Percentiles rank a stretch among this genome's conserved stretches.
These are phyloP conservation scores for Pteropus alecto DNA, from an alignment of 2,113 vertebrate species.

Conservation along the genomic window DNA sequence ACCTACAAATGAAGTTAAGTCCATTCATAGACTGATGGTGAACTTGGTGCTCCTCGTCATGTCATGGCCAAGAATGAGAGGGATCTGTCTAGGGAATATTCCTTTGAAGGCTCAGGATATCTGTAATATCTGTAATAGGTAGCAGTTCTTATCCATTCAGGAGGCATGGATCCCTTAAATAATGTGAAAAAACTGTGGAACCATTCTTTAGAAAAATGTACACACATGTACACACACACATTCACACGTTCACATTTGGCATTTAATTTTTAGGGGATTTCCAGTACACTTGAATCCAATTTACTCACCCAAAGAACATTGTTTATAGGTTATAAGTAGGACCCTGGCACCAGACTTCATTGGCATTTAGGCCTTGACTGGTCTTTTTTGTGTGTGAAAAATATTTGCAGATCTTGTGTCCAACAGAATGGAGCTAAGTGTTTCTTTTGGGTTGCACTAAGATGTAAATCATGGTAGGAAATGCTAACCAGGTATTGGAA, in stretches of 20 bases:
- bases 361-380: neutral
- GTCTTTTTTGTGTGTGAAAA: too few species aligned
- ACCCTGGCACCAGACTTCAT: neutral
- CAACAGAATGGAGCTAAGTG: neutral
- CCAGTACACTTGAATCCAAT: neutral
- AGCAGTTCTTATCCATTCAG: neutral
- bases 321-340: neutral
- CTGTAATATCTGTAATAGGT: neutral
- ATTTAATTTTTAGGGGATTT: neutral
- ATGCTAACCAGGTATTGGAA: neutral
- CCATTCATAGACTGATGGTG: neutral
- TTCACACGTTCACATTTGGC: neutral
- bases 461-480: neutral
- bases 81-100: neutral
- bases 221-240: neutral
- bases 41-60: neutral
- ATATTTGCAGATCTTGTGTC: neutral
- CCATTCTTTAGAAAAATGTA: neutral
- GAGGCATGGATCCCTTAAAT: neutral
- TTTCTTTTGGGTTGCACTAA: neutral
- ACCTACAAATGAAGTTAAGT: neutral
- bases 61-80: neutral
- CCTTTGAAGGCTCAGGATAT: neutral
- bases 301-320: neutral
- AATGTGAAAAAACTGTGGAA: neutral